Base-by-base conservation (phyloP, 2,113 vertebrate species). In the Pica pica region DNA sequence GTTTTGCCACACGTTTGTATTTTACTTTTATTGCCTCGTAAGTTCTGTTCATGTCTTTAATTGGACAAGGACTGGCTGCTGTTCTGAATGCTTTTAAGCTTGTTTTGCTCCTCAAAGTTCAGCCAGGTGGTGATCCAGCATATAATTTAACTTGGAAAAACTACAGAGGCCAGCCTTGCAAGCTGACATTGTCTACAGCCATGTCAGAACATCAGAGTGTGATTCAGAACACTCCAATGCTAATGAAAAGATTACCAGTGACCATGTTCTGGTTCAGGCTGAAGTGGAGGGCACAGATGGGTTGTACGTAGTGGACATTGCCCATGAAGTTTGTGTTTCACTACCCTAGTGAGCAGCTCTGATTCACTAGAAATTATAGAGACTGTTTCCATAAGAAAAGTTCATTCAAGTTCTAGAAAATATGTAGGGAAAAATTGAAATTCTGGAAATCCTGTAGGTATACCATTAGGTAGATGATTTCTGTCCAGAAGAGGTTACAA, bases 71-170 rank as follows among this genome's bases (percentile, higher is more conserved):
- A 27, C 39, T 91, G 60, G 27, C 52, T 94, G 53, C 65, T 56
- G 16, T 81, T 90, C 41, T 87, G 65, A 78, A 64, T 79, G 41
- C 28, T 87, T 79, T 93, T 71, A 61, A 93, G 13, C 46, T 85
- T 84, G 60, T 73, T 94, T 94, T 93, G 7, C 28, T 82, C 46
- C 37, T 28, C 74, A 24, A 17, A 71, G 65, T 94, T 95, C 61
- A 92, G 61, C 65, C 57, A 95, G 65, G 14, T 91, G 53, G 41
- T 84, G 69, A 89, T 89, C n/a, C 47, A 79, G 44, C 9, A 2
- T 70, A n/a, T 83, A 78, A n/a, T 75, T 97, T 71, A 89, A 17
- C 60, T 94, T 89, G 60, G 56, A 68, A 74, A 92, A 80, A 44
- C 59, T 80, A 55, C 50, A 67, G 50, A 76, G 33, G 19, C 10